phyloP scores from a whole-genome alignment of 2,888 invertebrate genomes.

The Eupelmus urozonus region DNA sequence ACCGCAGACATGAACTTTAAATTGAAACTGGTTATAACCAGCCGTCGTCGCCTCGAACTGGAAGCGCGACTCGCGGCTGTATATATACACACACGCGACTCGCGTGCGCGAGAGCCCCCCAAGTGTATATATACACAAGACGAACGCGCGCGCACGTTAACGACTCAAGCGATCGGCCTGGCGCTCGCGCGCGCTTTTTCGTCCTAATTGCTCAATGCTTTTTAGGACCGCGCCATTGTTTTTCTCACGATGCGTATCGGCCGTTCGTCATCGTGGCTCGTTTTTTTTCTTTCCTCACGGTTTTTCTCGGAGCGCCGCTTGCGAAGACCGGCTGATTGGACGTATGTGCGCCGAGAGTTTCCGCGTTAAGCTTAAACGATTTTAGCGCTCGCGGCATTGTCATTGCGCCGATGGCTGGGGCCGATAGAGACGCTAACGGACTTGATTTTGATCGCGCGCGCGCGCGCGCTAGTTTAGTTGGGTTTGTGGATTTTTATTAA shows the following conservation, averaged over 20 bases:
- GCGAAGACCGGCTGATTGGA: too few species aligned
- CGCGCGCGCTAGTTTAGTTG: neutral
- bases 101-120: neutral
- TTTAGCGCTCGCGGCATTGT: too few species aligned
- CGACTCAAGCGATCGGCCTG: slow-evolving; percentile 5
- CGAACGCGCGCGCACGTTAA: neutral
- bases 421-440: too few species aligned
- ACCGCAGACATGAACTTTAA: slow-evolving; percentile 59
- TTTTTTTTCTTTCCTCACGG: slow-evolving; percentile 6
- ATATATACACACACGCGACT: slow-evolving; percentile 6
- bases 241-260: slow-evolving; percentile 53
- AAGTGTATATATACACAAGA: slow-evolving; percentile 13
- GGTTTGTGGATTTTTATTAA: neutral
- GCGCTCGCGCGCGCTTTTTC: slow-evolving; percentile 41
- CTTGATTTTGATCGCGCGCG: neutral
- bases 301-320: neutral
- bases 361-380: too few species aligned
- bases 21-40: slow-evolving; percentile 75
- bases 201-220: slow-evolving; percentile 58
- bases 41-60: slow-evolving; percentile 67
- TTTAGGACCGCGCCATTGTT: slow-evolving; percentile 42
- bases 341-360: too few species aligned
- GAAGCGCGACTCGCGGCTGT: slow-evolving; percentile 14
- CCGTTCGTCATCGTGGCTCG: slow-evolving; percentile 13
- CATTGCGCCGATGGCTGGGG: too few species aligned